These are phyloP conservation scores for Grallaria varia DNA, from an alignment of 2,113 vertebrate genomes.

Conservation along the genomic window DNA sequence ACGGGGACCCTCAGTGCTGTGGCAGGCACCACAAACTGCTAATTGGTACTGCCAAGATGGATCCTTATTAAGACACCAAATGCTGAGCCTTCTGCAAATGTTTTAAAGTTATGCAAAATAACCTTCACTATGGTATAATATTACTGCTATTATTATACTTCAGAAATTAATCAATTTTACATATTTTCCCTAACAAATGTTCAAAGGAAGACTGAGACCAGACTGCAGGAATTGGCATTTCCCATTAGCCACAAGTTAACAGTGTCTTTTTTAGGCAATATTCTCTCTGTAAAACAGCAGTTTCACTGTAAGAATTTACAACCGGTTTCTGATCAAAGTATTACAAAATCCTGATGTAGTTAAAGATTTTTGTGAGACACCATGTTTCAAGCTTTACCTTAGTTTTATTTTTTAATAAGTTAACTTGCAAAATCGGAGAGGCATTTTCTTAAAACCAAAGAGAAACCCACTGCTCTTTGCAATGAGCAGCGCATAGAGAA, in stretches of 20 bases:
- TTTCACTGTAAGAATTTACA: neutral
- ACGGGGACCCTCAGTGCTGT: neutral
- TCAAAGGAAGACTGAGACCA: neutral
- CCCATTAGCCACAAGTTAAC: neutral
- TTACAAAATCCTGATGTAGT: neutral
- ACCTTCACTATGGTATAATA: neutral
- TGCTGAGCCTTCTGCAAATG: neutral
- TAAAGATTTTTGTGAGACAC: neutral
- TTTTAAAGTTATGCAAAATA: neutral
- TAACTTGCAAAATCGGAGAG: neutral
- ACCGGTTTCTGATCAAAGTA: neutral
- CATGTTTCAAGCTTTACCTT: neutral
- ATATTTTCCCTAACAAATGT: neutral
- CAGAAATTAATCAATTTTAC: neutral
- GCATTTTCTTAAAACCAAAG: neutral
- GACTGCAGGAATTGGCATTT: neutral
- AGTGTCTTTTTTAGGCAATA: neutral
- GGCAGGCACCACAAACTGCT: neutral
- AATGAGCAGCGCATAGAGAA: neutral
- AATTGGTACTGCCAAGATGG: neutral
- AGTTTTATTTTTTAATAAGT: neutral
- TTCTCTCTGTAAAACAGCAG: neutral
- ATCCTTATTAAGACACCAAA: neutral
- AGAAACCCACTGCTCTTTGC: neutral
- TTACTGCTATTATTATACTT: neutral